Base-by-base conservation (phyloP, 1,140 invertebrate species). In the Drosophila aff. region DNA sequence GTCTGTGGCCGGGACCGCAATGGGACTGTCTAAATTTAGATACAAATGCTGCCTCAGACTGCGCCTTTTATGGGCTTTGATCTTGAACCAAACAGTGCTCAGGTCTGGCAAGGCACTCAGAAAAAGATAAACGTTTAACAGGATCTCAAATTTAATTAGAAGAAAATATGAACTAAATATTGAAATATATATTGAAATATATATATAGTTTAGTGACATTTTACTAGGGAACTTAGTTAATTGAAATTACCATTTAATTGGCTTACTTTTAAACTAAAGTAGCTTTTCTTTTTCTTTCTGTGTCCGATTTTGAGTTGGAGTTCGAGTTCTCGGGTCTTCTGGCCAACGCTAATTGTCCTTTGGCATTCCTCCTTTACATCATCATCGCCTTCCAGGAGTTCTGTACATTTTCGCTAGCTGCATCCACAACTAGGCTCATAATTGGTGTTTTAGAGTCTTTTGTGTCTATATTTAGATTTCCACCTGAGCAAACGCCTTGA, bases 21-120 rank as follows among this genome's bases (percentile, higher is more conserved):
- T 60, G 52, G 31, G 76, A 65, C 79, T 80, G 62, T 84, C 84
- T 87, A 87, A 87, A 87, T 87, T 87, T 87, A 87, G 84, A 68
- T 81, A 72, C 85, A 84, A 73, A 72, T 76, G 78, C 69, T 66
- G 68, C 76, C 23, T 44, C 50, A 62, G 59, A 72, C 83, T 69
- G 79, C 41, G 80, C 84, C 85, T 87, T 87, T 87, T 87, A 87
- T 89, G 85, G 84, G 76, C 85, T 90, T 89, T 87, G 83, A 84
- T 89, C 83, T 89, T 69, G 47, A 64, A 57, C 72, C 55, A 87
- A 89, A 83, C 62, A 50, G 44, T 71, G 61, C 18, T 71, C 53
- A 47, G 44, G 31, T 9, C 31, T 31, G 9, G 10, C 7, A 11
- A 23, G 40, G 28, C 64, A 71, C 64, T 28, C 41, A 16, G 6